Percentiles rank a stretch among this genome's conserved stretches.
These are phyloP conservation scores for Gila robusta DNA, from an alignment of 2,797 vertebrate species.

Conservation along the genomic window DNA sequence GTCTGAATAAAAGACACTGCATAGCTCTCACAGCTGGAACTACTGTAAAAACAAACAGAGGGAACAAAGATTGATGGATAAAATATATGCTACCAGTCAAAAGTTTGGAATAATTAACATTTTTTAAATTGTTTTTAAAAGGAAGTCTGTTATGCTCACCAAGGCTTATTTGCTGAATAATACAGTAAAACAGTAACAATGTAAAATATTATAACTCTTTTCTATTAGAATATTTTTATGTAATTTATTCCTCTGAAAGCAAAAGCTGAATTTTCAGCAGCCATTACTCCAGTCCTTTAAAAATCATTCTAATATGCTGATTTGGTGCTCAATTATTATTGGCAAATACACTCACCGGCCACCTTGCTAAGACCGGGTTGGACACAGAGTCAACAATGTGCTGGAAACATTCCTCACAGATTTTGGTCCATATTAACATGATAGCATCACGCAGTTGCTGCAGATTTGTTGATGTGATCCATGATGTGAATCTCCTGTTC, in stretches of 20 bases:
- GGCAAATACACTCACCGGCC: not conserved
- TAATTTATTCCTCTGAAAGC: not conserved
- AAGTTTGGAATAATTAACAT: not conserved
- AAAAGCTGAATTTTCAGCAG: not conserved
- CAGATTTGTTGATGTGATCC: conserved; percentile 73
- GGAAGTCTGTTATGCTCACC: not conserved
- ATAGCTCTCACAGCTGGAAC: conserved; percentile 19
- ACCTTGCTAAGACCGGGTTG: not conserved
- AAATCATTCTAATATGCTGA: not conserved
- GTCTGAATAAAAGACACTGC: conserved; percentile 26
- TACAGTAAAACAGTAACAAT: not conserved
- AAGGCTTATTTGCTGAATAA: not conserved
- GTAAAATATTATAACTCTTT: not conserved
- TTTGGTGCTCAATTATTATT: not conserved
- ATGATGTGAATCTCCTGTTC: conserved; percentile 65
- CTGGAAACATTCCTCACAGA: not conserved
- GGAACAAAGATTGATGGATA: not conserved
- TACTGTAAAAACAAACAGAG: not conserved
- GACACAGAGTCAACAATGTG: not conserved
- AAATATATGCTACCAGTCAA: not conserved
- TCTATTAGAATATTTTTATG: not conserved
- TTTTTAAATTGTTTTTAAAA: not conserved
- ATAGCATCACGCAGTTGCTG: conserved; percentile 60
- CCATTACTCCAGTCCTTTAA: not conserved
- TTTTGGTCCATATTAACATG: not conserved